Evolutionary conservation across 2,797 vertebrate species (phyloP), one percentile per base, ranked within the genome.

Genomic region (Scleropages formosus): DNA sequence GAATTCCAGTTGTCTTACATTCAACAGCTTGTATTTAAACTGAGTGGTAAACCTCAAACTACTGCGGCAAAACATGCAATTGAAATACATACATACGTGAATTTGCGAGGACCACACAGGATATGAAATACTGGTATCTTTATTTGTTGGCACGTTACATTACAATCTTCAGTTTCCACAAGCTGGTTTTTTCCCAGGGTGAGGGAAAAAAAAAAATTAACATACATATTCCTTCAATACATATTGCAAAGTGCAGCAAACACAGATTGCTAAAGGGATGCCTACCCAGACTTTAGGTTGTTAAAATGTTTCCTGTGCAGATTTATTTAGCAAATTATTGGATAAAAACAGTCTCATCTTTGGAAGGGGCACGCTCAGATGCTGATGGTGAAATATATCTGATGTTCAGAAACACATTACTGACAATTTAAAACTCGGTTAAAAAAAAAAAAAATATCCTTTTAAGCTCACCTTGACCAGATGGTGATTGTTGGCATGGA

Each of bases 111-210:
- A 20, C 59, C 7, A 68, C 59, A 9, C 22, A n/a, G 8, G 49
- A 80, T 85, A 87, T 92, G 91, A 94, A 93, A 94, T 93, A 94
- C 93, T 94, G 92, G 90, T 93, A 71, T 64, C 87, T 94, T 94
- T 93, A 93, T 92, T 93, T 90, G 86, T 94, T 94, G 93, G 93
- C 93, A 94, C 93, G 91, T 90, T 91, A 93, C 90, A 91, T 92
- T 93, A 94, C 93, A 94, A 92, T 92, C 91, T 90, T 90, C 85
- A 89, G 90, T 90, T 89, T 91, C 90, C 87, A 89, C 84, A 75
- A 84, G 86, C 89, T 89, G 88, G 84, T 88, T 89, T 86, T 91
- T 89, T 89, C 88, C 87, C 89, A 90, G 89, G 84, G 85, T 93
- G 86, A 86, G 20, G 81, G 68, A 79, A 77, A 81, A 80, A 80